Base-by-base conservation (phyloP, 2,113 vertebrate species). In the Suricata suricatta region DNA sequence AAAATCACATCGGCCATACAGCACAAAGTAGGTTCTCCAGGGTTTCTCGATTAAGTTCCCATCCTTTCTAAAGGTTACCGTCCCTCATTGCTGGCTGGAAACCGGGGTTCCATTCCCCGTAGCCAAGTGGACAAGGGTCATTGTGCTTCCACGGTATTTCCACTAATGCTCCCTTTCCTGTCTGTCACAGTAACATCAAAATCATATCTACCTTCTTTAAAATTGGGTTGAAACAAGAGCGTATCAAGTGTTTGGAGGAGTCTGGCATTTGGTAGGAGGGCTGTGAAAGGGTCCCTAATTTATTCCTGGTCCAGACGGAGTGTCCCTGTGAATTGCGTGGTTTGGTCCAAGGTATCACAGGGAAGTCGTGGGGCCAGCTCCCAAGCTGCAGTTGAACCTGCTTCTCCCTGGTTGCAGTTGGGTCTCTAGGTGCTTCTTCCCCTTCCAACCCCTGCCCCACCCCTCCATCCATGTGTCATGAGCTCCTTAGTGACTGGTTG, bases 371-470 rank as follows among this genome's bases (percentile, higher is more conserved):
- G 47, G 19, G 29, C 25, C 29, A n/a, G 33, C 19, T 66, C 89
- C 44, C 71, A 66, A 66, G 13, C 81, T 57, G 35, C 1, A 7
- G 31, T 3, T 16, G 41, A 35, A 5, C 29, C 12, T 31, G 50
- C 3, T 52, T n/a, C 60, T 82, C 8, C 0, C 1, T 0, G 5
- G 1, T 5, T 54, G 74, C 64, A 35, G 19, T 0, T 69, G 79
- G 19, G 38, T 44, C n/a, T 63, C 38, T 54, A 3, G 3, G 10
- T 57, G n/a, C 4, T 38, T 33, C 14, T 35, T 35, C 6, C 33
- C 12, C 21, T 8, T 27, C 19, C 3, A 5, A 14, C 68, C 35
- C 68, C 19, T 29, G 5, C 8, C 9, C 11, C 57, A 68, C 33
- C 80, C 38, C 87, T 66, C 29, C 2, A 6, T 44, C 85, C 72